Conservation (phyloP, 2,113 vertebrate genomes). For the Pogonocichla stellata region DNA sequence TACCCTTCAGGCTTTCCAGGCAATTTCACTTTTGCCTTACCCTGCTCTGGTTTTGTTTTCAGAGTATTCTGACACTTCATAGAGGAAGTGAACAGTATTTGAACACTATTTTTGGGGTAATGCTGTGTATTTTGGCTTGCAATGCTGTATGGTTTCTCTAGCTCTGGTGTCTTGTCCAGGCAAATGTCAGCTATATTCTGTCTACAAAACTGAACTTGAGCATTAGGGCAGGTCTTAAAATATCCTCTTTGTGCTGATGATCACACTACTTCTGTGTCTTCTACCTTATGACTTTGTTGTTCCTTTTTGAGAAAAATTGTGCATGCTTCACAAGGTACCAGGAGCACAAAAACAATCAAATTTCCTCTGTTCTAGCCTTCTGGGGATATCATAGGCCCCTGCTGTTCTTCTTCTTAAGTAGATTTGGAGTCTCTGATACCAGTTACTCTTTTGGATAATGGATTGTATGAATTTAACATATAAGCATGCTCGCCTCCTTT, state of each 20-base stretch:
- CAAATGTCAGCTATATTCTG: neutral
- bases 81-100: neutral
- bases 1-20: neutral
- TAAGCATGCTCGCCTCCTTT: neutral
- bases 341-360: neutral
- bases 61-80: neutral
- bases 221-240: neutral
- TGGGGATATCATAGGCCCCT: neutral
- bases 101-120: neutral
- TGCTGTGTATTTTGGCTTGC: neutral
- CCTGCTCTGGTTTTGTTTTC: neutral
- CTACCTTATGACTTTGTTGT: neutral
- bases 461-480: constrained; percentile 39
- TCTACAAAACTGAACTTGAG: neutral
- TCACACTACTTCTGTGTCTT: neutral
- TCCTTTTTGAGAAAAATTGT: neutral
- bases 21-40: neutral
- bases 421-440: neutral
- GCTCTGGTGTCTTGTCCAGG: neutral
- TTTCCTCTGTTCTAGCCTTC: neutral
- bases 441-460: neutral
- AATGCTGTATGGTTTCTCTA: neutral
- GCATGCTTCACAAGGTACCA: neutral
- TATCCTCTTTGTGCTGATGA: neutral
- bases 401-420: neutral